phyloP scores from a whole-genome alignment of 2,797 vertebrate species.

The Enteromius paludinosus region DNA sequence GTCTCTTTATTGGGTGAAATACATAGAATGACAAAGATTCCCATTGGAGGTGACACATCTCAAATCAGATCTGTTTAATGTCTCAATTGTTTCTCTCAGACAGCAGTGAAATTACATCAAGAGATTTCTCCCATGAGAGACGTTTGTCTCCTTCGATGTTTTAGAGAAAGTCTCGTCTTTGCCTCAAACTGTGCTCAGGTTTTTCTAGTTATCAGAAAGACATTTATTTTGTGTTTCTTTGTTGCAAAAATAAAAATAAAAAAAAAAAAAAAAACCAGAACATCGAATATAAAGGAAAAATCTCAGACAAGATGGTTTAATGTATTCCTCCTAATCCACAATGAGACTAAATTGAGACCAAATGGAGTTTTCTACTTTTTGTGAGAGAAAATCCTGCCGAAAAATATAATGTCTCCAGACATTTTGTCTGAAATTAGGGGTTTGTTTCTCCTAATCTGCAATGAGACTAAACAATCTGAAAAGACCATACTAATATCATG shows the following conservation, averaged over 20 bases:
- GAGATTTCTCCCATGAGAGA: neutral
- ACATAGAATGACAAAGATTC: neutral
- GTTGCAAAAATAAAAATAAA: neutral
- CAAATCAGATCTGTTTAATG: constrained; percentile 17
- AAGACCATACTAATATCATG: neutral
- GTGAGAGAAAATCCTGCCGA: neutral
- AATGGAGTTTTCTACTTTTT: neutral
- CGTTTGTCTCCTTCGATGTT: neutral
- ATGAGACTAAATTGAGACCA: neutral
- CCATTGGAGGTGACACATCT: neutral
- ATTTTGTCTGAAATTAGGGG: neutral
- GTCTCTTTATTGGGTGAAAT: constrained; percentile 23
- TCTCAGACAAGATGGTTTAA: neutral
- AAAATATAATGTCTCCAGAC: neutral
- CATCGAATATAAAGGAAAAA: neutral
- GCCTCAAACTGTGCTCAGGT: neutral
- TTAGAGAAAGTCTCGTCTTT: neutral
- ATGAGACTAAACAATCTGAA: neutral
- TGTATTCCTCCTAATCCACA: neutral
- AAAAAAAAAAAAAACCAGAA: neutral
- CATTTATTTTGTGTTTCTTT: neutral
- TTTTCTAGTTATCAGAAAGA: neutral
- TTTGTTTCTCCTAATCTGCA: neutral
- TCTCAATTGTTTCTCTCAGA: neutral
- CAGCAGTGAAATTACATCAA: neutral